phyloP scores from a whole-genome alignment of 37 sponge, comb jelly and placozoan genomes.

The Halichondria panicea region DNA sequence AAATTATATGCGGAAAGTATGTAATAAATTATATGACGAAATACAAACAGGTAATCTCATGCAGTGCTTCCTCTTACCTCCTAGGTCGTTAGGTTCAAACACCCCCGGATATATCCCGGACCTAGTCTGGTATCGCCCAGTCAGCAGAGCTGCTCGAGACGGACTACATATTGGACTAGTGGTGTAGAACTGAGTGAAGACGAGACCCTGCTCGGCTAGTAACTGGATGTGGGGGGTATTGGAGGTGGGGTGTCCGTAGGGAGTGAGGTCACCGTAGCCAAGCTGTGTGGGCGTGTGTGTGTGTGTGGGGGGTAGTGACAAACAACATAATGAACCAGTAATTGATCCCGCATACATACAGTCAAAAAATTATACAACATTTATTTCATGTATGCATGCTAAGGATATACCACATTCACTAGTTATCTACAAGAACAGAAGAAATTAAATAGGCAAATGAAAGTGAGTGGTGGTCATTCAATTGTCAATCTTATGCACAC shows the following conservation, averaged over 20 bases:
- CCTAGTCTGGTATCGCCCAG: conserved; percentile 62
- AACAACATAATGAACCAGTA: too few relatives aligned
- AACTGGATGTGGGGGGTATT: conserved; percentile 48
- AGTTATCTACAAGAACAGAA: neutral
- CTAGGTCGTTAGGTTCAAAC: conserved; percentile 31
- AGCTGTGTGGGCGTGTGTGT: conserved; percentile 25
- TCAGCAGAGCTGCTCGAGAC: conserved; percentile 60
- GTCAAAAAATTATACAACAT: too few relatives aligned
- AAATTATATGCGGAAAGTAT: neutral
- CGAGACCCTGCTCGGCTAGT: conserved; percentile 41
- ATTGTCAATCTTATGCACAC: too few relatives aligned
- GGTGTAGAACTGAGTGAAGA: conserved; percentile 57
- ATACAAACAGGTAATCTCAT: neutral
- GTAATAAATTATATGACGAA: neutral
- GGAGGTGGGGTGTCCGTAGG: conserved; percentile 59
- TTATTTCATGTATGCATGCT: too few relatives aligned
- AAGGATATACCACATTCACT: neutral
- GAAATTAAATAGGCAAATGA: too few relatives aligned
- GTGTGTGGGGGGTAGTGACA: neutral
- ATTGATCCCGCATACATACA: too few relatives aligned
- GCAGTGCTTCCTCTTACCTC: conserved; percentile 32
- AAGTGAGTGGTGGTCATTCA: too few relatives aligned
- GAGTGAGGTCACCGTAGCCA: conserved; percentile 58
- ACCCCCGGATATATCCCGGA: conserved; percentile 67
- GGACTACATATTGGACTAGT: conserved; percentile 56